Base-by-base conservation (phyloP, 1,140 invertebrate species). In the Drosophila miranda region DNA sequence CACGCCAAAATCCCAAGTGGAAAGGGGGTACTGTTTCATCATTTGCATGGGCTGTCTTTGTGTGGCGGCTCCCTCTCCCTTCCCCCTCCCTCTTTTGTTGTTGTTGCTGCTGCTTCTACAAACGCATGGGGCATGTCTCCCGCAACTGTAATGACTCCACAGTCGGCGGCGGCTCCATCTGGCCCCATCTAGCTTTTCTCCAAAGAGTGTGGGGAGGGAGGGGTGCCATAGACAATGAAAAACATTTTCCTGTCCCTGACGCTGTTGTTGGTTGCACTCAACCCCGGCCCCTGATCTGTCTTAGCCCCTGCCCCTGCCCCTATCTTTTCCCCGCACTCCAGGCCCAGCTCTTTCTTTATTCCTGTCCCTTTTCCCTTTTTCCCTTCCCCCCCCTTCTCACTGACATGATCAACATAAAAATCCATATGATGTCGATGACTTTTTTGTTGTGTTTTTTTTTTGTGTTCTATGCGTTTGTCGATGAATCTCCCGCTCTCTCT, bases 121-220 rank as follows among this genome's bases (percentile, higher is more conserved):
- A 81, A 84, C 81, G 81, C 81, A 84, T 84, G 81, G 81, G 81
- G 81, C 81, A 84, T 84, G 81, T 84, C 81, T 84, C 81, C 81
- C 81, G 81, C 81, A 86, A 84, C 80, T 84, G 76, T 74, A 74
- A 79, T 77, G 81, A 84, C 72, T 86, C 55, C 72, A 68, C 57
- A 51, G 61, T 49, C 46, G 52, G 26, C 63, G 48, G 26, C 45
- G 48, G 53, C 64, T 54, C 52, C 71, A 59, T 59, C 64, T 61
- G 71, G 52, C 50, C 26, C 19, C 50, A 34, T 60, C 52, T 79
- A 67, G 82, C 45, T 87, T 86, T 86, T 86, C 64, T 55, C 74
- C 81, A 78, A 75, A 64, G 79, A 45, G 57, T 38, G 3, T 3
- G 34, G 11, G 30, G 6, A 16, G 34, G 9, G 3, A 3, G 34